Conservation (phyloP, 2,888 invertebrate genomes). For the Spilosoma lubricipeda region DNA sequence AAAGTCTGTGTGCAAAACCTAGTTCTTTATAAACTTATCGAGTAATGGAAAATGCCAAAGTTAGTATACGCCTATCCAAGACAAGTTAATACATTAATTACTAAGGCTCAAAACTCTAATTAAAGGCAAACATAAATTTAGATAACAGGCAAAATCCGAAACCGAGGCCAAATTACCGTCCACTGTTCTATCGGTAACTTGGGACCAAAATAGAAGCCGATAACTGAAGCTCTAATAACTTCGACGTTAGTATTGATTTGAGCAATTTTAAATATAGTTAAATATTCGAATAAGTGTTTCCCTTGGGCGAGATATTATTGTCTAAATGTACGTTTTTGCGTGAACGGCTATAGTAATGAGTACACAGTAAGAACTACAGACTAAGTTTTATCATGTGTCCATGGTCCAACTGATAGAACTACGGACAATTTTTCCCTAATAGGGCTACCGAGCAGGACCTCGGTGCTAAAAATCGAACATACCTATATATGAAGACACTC, state of each 20-base stretch:
- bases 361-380: too few species aligned
- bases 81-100: not conserved
- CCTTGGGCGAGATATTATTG: not conserved
- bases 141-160: not conserved
- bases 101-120: not conserved
- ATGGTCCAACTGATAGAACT: too few species aligned
- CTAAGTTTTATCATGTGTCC: too few species aligned
- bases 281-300: not conserved
- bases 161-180: not conserved
- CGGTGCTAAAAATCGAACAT: too few species aligned
- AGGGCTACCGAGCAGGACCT: too few species aligned
- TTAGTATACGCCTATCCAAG: not conserved
- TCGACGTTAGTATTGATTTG: not conserved
- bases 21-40: not conserved
- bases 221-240: constrained; percentile 8
- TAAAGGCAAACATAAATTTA: constrained; percentile 1
- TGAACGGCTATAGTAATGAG: not conserved
- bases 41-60: not conserved
- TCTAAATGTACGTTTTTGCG: not conserved
- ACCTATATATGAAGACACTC: too few species aligned
- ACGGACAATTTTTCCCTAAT: too few species aligned
- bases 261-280: not conserved
- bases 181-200: not conserved
- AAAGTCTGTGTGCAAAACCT: too few species aligned
- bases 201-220: not conserved